Evolutionary conservation across 2,888 invertebrate species (phyloP), one percentile per base, ranked within the genome.

Genomic region (Callyntrura guangdongensis): DNA sequence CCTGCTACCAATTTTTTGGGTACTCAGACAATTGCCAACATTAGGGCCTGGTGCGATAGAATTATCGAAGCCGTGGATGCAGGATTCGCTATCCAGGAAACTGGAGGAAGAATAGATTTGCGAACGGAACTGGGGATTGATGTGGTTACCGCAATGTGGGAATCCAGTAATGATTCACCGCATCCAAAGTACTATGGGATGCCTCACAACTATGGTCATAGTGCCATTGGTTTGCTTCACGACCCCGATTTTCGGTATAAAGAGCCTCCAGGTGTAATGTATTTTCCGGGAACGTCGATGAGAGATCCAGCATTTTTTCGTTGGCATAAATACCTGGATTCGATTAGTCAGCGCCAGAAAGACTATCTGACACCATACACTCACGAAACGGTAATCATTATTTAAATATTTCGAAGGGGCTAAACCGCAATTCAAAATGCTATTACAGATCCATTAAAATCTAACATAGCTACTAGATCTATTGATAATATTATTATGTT

Each of bases 261-360:
- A 77, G 79, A 83, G 4, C 67, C 87, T 0, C 87, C 83, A 12
- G 97, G 97, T 61, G 97, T 97, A 45, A 98, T 98, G 96, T 98
- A 97, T 0, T 98, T 98, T 94, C 96, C 97, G 0, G 96, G 97
- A 0, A 98, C 98, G 0, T 97, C 98, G 0, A 98, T 98, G 98
- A 96, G 98, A 0, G 98, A 98, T 95, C 98, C 98, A 0, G 95
- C 97, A 22, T 98, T 98, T 95, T 98, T 98, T 95, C 96, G 97
- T 94, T 98, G 97, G 97, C 98, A 98, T 94, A 96, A 97, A 0
- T 97, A 96, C 94, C 95, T 98, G 20, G 97, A 98, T 94, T 97
- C 97, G 93, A 95, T 98, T 45, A 98, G 98, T 96, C 96, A 96
- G 93, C 96, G 96, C 92, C 97, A 97, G 95, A 98, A 98, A 95